Conservation (phyloP, 2,113 vertebrate species). For the Spermophilus dauricus region DNA sequence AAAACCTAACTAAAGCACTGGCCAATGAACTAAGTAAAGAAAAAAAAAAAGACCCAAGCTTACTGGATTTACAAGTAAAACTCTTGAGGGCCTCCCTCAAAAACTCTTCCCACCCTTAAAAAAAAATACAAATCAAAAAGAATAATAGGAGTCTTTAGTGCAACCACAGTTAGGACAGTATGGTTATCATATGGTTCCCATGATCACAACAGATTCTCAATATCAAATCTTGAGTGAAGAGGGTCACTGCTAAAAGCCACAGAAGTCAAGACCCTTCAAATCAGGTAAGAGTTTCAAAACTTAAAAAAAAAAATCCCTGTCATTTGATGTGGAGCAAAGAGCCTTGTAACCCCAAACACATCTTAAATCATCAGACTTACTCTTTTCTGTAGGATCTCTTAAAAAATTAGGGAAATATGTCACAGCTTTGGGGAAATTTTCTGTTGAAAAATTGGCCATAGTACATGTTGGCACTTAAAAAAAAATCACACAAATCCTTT, state of each 20-base stretch:
- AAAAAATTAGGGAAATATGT: background rate
- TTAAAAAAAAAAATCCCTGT: too few species aligned
- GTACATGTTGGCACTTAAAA: background rate
- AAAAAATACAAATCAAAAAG: background rate
- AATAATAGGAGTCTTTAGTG: background rate
- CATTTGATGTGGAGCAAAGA: background rate
- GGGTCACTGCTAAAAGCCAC: background rate
- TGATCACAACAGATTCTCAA: background rate
- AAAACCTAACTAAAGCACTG: too few species aligned
- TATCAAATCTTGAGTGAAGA: background rate
- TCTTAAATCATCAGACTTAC: background rate
- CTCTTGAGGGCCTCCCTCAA: background rate
- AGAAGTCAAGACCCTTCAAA: background rate
- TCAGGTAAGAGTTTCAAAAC: slow-evolving; percentile 14
- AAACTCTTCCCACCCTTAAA: background rate
- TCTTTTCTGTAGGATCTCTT: background rate
- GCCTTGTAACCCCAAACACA: background rate
- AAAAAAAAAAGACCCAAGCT: background rate
- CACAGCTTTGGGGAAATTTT: background rate
- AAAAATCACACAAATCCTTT: background rate
- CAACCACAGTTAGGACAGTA: background rate
- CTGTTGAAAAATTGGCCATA: background rate
- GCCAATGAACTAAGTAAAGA: background rate
- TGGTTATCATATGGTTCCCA: background rate
- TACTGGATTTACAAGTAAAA: background rate